phyloP scores from a whole-genome alignment of 2,888 invertebrate species.

The Nemotelus pantherinus region DNA sequence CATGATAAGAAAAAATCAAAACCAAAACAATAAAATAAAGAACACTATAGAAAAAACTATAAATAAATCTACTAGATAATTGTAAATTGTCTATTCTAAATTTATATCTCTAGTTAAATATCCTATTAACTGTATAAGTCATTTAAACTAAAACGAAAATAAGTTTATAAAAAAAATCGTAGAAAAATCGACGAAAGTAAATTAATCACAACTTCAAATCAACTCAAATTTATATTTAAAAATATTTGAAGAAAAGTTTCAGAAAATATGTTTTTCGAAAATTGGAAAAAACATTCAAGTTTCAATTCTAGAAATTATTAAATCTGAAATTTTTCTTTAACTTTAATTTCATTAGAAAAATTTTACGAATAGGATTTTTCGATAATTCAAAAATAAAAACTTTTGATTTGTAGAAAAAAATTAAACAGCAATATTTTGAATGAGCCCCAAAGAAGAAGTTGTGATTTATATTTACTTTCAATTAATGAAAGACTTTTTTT shows the following conservation, averaged over 20 bases:
- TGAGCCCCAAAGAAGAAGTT: slow-evolving; percentile 42
- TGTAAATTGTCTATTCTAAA: slow-evolving; percentile 25
- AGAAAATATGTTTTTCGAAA: background rate
- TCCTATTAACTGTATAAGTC: no score
- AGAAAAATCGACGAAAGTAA: slow-evolving; percentile 4
- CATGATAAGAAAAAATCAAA: no score
- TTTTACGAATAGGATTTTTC: no score
- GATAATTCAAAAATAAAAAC: no score
- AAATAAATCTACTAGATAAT: background rate
- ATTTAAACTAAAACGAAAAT: no score
- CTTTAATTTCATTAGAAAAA: no score
- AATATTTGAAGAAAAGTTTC: background rate
- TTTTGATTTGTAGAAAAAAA: background rate
- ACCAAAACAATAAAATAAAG: background rate
- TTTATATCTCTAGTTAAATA: background rate
- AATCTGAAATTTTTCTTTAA: no score
- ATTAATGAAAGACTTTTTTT: background rate
- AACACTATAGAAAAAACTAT: slow-evolving; percentile 1
- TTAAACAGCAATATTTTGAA: background rate
- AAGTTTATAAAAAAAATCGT: background rate
- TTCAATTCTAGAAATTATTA: no score
- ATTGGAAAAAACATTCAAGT: background rate
- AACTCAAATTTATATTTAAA: background rate
- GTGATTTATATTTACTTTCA: slow-evolving; percentile 35
- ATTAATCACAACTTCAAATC: slow-evolving; percentile 37